Conservation (phyloP, 2,113 vertebrate species). For the Pholis gunnellus region DNA sequence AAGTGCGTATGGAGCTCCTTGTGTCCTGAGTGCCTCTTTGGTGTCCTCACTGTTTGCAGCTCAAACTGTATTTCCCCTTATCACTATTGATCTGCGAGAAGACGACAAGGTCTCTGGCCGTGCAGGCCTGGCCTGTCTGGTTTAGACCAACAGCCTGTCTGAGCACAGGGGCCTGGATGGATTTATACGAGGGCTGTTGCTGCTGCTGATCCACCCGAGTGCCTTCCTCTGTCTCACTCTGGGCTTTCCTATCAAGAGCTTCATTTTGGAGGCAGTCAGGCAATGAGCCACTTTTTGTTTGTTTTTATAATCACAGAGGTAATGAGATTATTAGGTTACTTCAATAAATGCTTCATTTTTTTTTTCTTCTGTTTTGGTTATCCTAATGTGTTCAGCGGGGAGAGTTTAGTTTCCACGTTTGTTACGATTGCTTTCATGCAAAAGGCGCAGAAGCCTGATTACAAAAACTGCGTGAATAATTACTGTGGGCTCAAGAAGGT, state of each 20-base stretch:
- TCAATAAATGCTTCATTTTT: slow-evolving; percentile 45
- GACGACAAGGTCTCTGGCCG: slow-evolving; percentile 63
- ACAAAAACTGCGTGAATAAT: slow-evolving; percentile 66
- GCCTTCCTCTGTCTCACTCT: slow-evolving; percentile 38
- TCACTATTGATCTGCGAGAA: slow-evolving; percentile 70
- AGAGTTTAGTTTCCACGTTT: slow-evolving; percentile 61
- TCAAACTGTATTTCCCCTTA: slow-evolving; percentile 67
- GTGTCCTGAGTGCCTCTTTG: slow-evolving; percentile 26
- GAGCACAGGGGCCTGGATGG: slow-evolving; percentile 53
- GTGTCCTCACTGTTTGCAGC: slow-evolving; percentile 54
- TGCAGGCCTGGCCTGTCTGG: slow-evolving; percentile 66
- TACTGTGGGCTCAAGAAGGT: slow-evolving; percentile 55
- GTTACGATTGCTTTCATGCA: slow-evolving; percentile 64
- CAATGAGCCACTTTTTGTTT: slow-evolving; percentile 33
- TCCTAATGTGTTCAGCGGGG: slow-evolving; percentile 51
- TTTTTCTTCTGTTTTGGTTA: slow-evolving; percentile 14
- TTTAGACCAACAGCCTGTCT: slow-evolving; percentile 71
- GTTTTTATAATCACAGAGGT: slow-evolving; percentile 42
- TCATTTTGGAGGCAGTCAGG: slow-evolving; percentile 50
- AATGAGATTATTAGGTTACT: slow-evolving; percentile 63
- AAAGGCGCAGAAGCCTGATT: slow-evolving; percentile 50
- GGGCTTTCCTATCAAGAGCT: slow-evolving; percentile 39
- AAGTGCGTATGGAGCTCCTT: slow-evolving; percentile 15
- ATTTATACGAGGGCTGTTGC: slow-evolving; percentile 55
- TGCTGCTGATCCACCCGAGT: slow-evolving; percentile 46